Evolutionary conservation across 2,113 vertebrate species (phyloP), one percentile per base, ranked within the genome.

Genomic region (Strigops habroptila): DNA sequence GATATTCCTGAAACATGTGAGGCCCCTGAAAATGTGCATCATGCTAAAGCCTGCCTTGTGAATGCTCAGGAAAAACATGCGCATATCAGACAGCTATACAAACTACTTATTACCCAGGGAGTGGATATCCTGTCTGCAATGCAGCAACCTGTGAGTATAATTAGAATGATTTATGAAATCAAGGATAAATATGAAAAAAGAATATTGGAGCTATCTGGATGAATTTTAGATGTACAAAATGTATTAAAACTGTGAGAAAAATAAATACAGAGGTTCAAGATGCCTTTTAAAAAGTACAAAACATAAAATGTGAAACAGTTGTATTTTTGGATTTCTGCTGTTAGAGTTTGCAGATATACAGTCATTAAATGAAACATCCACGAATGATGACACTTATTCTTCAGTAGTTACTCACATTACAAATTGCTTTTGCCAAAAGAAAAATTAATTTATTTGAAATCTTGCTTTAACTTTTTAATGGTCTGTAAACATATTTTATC

Each of bases 111-210:
- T 76, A 94, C 96, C 5, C 97, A 99, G 70, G 99, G 97, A 84
- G 94, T 97, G 80, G 96, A 98, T 91, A 74, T 99, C 97, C 97
- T 98, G 96, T 98, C 98, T 95, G 97, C 98, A 76, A 90, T 98
- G 78, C 98, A 99, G 96, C 86, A 94, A 46, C 96, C 97, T 95
- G 98, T 98, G 95, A 98, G 98, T 95, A 88, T 64, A 60, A 68
- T 46, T 37, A 35, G 14, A 91, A 69, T 30, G 4, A 74, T 69
- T 25, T 78, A 23, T 62, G 14, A 71, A 78, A 70, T 75, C 46
- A 51, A 46, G 14, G 31, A 22, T 28, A 43, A 69, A 52, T 62
- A 33, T n/a, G 6, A n/a, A 81, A 52, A 37, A 81, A 52, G n/a
- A 77, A 48, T 62, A 46, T 22, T 64, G 18, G 17, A 67, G 1